Conservation (phyloP, 1,140 invertebrate species). For the Helicorthomorpha holstii region DNA sequence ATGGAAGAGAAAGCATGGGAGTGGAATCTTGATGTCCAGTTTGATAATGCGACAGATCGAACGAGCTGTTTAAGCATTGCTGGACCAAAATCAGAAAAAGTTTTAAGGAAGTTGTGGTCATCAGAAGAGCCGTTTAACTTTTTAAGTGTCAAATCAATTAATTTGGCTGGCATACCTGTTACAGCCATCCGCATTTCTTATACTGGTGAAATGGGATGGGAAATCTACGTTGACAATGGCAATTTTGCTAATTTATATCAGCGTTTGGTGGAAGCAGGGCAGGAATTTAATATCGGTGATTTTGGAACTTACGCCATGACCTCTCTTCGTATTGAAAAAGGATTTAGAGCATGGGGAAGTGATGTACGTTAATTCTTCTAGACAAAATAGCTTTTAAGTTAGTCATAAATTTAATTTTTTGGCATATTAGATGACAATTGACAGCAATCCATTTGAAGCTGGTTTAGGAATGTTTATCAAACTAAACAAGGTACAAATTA, state of each 20-base stretch:
- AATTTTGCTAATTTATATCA: conserved; percentile 18
- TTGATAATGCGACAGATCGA: conserved; percentile 22
- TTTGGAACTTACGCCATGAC: conserved; percentile 25
- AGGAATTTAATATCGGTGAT: conserved; percentile 18
- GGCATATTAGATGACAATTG: conserved; percentile 21
- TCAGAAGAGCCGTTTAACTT: conserved; percentile 14
- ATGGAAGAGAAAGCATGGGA: conserved; percentile 16
- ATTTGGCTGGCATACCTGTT: conserved; percentile 15
- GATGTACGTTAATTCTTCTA: conserved; percentile 13
- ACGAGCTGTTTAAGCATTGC: conserved; percentile 21
- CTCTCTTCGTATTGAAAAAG: conserved; percentile 25
- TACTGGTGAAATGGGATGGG: conserved; percentile 28
- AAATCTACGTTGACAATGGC: conserved; percentile 18
- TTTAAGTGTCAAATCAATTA: conserved; percentile 11
- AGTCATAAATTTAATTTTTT: neutral
- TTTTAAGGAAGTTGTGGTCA: conserved; percentile 17
- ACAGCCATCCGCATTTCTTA: conserved; percentile 24
- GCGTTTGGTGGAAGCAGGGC: conserved; percentile 17
- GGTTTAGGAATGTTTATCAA: conserved; percentile 22
- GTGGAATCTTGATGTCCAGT: conserved; percentile 15
- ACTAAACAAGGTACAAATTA: conserved; percentile 17
- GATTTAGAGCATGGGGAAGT: conserved; percentile 25
- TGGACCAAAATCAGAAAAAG: conserved; percentile 21
- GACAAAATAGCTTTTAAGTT: neutral
- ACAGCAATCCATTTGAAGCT: conserved; percentile 24